phyloP scores from a whole-genome alignment of 2,113 vertebrate genomes.

The human region GRCh38 chr21:27248501-27249000 shows the following conservation, averaged over 20 bases:
- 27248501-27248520: not conserved
- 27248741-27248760: not conserved
- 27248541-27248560: not conserved
- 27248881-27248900: not conserved
- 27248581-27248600: not conserved
- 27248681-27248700: not conserved
- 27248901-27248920: not conserved
- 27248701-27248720: not conserved
- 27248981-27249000: slow-evolving; percentile 44
- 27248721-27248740: not conserved
- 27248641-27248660: not conserved
- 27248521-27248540: not conserved
- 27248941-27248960: slow-evolving; percentile 35
- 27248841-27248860: not conserved
- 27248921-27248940: not conserved
- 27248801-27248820: not conserved
- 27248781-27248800: not conserved
- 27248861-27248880: not conserved
- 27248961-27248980: slow-evolving; percentile 23
- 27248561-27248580: not conserved
- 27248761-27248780: not conserved
- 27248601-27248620: not conserved
- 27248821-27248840: not conserved
- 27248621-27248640: not conserved
- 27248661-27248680: not conserved